A percentile compares a stretch with the other conserved stretches of the same genome.
phyloP scores from a whole-genome alignment of 2,888 invertebrate genomes.

The Scaptomyza polygonia region DNA sequence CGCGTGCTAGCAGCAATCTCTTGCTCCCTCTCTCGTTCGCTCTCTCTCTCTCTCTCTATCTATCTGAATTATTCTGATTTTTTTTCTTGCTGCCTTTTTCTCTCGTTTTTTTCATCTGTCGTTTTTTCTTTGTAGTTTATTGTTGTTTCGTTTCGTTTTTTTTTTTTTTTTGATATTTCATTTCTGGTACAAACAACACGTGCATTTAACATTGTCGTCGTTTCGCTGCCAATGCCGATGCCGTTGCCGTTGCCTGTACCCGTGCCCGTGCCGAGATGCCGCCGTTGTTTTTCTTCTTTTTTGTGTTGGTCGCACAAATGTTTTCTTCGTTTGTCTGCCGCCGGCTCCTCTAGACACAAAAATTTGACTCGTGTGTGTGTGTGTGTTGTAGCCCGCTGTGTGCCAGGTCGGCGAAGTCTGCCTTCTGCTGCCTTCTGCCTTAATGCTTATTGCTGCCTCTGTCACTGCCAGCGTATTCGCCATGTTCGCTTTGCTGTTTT shows the following conservation, averaged over 20 bases:
- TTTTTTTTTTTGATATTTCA: conserved; percentile 33
- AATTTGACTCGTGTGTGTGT: conserved; percentile 33
- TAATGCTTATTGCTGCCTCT: conserved; percentile 25
- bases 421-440: conserved; percentile 48
- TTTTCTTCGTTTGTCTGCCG: conserved; percentile 4
- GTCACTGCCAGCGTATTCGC: conserved; percentile 50
- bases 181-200: conserved; percentile 62
- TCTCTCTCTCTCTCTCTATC: conserved; percentile 1
- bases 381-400: conserved; percentile 42
- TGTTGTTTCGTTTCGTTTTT: conserved; percentile 39
- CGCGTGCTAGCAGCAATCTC: conserved; percentile 15
- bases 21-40: not conserved
- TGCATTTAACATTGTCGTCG: conserved; percentile 61
- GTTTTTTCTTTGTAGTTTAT: conserved; percentile 32
- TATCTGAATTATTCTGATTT: not conserved
- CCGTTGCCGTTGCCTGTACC: conserved; percentile 51
- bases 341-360: conserved; percentile 1
- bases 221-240: conserved; percentile 50
- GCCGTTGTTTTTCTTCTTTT: conserved; percentile 16
- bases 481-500: conserved; percentile 71
- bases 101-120: conserved; percentile 1
- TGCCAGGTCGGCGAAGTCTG: conserved; percentile 49
- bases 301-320: not conserved
- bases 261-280: conserved; percentile 44
- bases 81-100: not conserved